Percentiles rank a stretch among this genome's conserved stretches.
These are phyloP conservation scores for Leucophenga montana DNA, from an alignment of 2,888 invertebrate species.

Conservation along the genomic window DNA sequence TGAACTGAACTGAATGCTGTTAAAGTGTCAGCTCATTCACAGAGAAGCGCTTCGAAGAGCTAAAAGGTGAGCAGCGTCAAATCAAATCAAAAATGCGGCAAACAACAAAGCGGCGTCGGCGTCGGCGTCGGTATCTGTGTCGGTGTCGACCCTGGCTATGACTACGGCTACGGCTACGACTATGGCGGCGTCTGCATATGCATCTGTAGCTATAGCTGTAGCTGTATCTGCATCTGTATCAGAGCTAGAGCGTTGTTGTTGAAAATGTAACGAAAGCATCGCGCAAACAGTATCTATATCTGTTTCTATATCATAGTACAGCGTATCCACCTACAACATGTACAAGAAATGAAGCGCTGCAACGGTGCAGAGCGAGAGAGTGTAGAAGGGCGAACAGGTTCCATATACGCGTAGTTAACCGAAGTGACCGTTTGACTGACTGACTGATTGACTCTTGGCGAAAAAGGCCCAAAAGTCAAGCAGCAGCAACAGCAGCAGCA, in stretches of 20 bases:
- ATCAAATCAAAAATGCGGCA: conserved; percentile 60
- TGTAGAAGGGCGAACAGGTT: background rate
- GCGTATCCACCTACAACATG: conserved; percentile 5
- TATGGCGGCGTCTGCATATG: background rate
- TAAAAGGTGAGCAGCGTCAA: conserved; percentile 51
- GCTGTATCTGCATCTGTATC: background rate
- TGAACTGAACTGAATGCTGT: conserved; percentile 49
- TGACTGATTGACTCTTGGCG: background rate
- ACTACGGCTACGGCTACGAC: no score
- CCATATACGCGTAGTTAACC: background rate
- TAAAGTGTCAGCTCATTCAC: conserved; percentile 48
- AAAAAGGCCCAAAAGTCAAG: background rate
- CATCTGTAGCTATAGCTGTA: background rate
- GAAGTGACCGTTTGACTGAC: background rate
- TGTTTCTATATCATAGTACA: background rate
- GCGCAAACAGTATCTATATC: conserved; percentile 4
- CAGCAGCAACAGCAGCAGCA: no score
- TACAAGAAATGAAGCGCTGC: background rate
- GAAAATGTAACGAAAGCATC: conserved; percentile 43
- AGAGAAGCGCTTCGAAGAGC: conserved; percentile 29
- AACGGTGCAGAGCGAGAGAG: no score
- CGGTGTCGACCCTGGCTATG: no score
- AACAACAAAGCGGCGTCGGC: conserved; percentile 53
- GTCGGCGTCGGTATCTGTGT: background rate
- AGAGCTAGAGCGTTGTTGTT: background rate